phyloP scores from a whole-genome alignment of 37 sponge, comb jelly and placozoan genomes.

The Geodia barretti region DNA sequence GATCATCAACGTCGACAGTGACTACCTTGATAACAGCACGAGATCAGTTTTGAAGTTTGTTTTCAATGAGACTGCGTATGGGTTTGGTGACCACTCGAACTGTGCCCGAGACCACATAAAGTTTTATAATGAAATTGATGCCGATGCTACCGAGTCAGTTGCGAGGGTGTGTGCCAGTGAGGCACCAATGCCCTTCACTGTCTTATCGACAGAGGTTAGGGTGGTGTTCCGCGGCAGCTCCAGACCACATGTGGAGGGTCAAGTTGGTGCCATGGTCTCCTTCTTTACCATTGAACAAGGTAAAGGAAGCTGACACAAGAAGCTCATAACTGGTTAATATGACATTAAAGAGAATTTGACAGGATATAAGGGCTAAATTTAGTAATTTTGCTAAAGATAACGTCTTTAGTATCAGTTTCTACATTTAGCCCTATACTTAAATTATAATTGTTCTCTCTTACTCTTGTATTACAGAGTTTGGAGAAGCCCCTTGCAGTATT shows the following conservation, averaged over 20 bases:
- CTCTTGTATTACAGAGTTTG: background rate
- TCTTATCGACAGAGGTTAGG: background rate
- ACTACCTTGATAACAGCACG: background rate
- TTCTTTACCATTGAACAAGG: background rate
- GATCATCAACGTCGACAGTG: background rate
- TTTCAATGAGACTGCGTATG: background rate
- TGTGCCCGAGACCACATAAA: background rate
- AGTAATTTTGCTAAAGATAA: too few species aligned
- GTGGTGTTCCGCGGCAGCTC: background rate
- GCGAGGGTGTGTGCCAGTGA: background rate
- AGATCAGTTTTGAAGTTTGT: background rate
- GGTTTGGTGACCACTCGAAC: background rate
- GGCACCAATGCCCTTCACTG: background rate
- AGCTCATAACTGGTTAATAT: too few species aligned
- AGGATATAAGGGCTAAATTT: too few species aligned
- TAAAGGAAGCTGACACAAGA: background rate
- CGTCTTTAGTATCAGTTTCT: too few species aligned
- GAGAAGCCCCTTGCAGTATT: background rate
- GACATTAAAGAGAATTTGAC: too few species aligned
- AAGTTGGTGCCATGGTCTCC: background rate
- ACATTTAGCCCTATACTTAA: too few species aligned
- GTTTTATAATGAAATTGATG: background rate
- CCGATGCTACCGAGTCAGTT: background rate
- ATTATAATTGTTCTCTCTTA: background rate
- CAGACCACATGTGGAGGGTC: background rate